phyloP scores from a whole-genome alignment of 2,113 vertebrate genomes.

The Murina feae region DNA sequence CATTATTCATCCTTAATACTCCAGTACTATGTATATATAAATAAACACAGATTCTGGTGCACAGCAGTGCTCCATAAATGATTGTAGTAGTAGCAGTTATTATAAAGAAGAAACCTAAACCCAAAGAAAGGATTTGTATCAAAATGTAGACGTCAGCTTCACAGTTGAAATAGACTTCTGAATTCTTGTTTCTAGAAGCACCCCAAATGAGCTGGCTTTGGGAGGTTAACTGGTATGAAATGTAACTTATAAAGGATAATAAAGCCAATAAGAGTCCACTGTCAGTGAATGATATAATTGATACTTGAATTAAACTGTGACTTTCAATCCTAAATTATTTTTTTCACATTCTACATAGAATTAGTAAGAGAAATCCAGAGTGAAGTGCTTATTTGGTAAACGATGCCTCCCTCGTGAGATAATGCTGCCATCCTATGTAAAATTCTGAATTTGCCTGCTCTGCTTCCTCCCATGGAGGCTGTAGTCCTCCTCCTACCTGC shows the following conservation, averaged over 20 bases:
- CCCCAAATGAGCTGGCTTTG: background rate
- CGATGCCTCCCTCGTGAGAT: background rate
- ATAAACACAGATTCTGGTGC: background rate
- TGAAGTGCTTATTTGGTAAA: background rate
- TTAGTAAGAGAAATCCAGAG: background rate
- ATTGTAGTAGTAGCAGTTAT: background rate
- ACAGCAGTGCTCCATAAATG: background rate
- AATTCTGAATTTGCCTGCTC: background rate
- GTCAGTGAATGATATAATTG: background rate
- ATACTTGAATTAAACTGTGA: background rate
- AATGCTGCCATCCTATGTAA: background rate
- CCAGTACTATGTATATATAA: background rate
- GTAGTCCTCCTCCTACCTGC: background rate
- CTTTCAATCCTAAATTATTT: background rate
- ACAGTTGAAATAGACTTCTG: slow-evolving; percentile 23
- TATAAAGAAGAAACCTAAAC: slow-evolving; percentile 30
- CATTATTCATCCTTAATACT: background rate
- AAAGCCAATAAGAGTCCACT: background rate
- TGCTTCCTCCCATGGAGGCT: background rate
- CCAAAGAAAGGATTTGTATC: background rate
- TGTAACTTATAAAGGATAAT: background rate
- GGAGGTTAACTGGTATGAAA: background rate
- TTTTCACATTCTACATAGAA: background rate
- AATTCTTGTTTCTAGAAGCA: slow-evolving; percentile 1
- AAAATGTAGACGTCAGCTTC: background rate